Conservation (phyloP, 1,140 invertebrate species). For the Acromyrmex heyeri region DNA sequence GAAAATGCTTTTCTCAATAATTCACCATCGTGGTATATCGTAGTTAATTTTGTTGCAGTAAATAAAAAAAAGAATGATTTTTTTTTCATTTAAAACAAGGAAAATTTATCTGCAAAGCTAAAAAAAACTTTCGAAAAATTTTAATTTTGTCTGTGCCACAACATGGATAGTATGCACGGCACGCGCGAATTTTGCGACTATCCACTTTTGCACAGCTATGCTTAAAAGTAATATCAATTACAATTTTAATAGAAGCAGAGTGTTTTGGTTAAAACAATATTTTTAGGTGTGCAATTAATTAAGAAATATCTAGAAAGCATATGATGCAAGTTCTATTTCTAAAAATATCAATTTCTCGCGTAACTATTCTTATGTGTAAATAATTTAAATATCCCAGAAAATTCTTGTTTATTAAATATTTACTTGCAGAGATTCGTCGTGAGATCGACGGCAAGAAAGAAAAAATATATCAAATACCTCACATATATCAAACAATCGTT, state of each 20-base stretch:
- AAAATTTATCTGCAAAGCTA: neutral
- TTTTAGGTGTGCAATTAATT: neutral
- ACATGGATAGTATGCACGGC: neutral
- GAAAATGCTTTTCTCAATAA: conserved; percentile 44
- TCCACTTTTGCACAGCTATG: neutral
- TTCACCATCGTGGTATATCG: neutral
- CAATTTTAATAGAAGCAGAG: neutral
- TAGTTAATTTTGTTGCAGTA: neutral
- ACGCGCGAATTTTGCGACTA: neutral
- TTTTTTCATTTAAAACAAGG: neutral
- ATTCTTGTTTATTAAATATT: conserved; percentile 20
- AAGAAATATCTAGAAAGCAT: neutral
- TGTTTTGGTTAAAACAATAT: conserved; percentile 18
- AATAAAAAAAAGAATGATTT: neutral
- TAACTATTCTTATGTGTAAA: neutral
- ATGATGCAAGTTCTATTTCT: neutral
- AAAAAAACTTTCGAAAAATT: conserved; percentile 12
- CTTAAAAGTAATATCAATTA: conserved; percentile 21
- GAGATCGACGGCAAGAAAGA: neutral
- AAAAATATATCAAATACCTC: neutral
- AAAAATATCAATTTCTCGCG: neutral
- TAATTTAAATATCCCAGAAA: neutral
- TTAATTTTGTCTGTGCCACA: neutral
- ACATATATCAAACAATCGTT: neutral
- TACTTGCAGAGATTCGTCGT: neutral